phyloP scores from a whole-genome alignment of 2,797 vertebrate species.

The Heteromormyrus szaboi region DNA sequence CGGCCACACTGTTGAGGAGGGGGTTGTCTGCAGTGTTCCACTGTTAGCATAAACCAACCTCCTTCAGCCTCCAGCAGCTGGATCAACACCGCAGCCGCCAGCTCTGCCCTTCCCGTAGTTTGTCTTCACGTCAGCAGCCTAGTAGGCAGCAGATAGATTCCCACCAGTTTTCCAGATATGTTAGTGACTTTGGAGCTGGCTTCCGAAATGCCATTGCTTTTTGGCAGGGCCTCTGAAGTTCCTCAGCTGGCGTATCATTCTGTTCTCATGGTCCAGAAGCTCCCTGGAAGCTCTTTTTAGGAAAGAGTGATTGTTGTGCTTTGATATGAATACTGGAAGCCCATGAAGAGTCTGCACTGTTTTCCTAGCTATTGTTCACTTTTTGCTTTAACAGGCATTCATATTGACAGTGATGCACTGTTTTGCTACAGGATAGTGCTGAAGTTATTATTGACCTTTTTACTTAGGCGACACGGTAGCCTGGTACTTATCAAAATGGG shows the following conservation, averaged over 20 bases:
- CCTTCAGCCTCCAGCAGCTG: constrained; percentile 34
- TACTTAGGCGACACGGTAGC: background rate
- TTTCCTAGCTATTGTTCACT: background rate
- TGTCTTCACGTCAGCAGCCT: constrained; percentile 10
- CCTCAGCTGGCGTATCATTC: background rate
- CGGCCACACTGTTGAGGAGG: background rate
- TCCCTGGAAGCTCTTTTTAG: background rate
- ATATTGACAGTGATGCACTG: background rate
- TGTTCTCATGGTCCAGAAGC: background rate
- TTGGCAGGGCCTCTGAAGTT: background rate
- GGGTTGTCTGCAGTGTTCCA: background rate
- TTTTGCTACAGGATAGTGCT: background rate
- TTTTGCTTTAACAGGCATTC: background rate
- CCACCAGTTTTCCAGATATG: background rate
- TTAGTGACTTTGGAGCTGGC: background rate
- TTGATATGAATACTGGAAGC: background rate
- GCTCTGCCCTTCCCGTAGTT: constrained; percentile 17
- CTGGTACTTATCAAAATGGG: background rate
- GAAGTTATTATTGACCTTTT: background rate
- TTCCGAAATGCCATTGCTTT: background rate
- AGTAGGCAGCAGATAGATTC: background rate
- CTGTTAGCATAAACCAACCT: constrained; percentile 1
- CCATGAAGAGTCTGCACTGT: background rate
- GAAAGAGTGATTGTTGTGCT: background rate
- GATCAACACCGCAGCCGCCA: constrained; percentile 21